Evolutionary conservation across 1,140 invertebrate genomes (phyloP), one percentile per base, ranked within the genome.

Genomic region (Drosophila saltans): DNA sequence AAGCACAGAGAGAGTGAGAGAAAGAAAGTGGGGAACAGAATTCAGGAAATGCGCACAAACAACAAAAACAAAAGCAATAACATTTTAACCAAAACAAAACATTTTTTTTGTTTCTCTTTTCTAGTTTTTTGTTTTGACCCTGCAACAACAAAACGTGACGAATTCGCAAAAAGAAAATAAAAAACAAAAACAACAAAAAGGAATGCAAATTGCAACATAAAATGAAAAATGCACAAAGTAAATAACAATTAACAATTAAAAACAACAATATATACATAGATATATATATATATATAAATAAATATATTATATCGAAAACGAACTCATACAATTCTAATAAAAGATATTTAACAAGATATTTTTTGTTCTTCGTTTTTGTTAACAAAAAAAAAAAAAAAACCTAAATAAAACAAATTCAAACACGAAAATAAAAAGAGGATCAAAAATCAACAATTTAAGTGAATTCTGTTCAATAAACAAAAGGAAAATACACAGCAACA

Each of bases 401-500:
- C n/a, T n/a, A 16, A 16, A 16, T 16, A 16, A 16, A 16, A 16
- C 16, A 48, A 48, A 48, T 48, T 48, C 45, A 24, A 48, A 16
- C 16, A 16, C 43, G 43, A 45, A 45, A 45, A 16, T 45, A 45
- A 45, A 45, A 5, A 16, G 5, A 52, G 24, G 9, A 21, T 26
- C 24, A 52, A 52, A 52, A 52, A 52, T 52, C 21, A 52, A 52
- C 8, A 52, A 26, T 52, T 24, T 16, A 16, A 16, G 45, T 52
- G 45, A 52, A 52, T 52, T 26, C 45, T 26, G 45, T 52, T 52
- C 45, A 52, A 52, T 26, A 57, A 24, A n/a, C 7, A 41, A 55
- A 57, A 70, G 9, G n/a, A 70, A 70, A 72, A 45, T 7, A 21
- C 43, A 59, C 57, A 48, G 36, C 40, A 56, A 55, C 33, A 33